phyloP scores from a whole-genome alignment of 2,888 invertebrate species.

The Ypsolopha sequella region DNA sequence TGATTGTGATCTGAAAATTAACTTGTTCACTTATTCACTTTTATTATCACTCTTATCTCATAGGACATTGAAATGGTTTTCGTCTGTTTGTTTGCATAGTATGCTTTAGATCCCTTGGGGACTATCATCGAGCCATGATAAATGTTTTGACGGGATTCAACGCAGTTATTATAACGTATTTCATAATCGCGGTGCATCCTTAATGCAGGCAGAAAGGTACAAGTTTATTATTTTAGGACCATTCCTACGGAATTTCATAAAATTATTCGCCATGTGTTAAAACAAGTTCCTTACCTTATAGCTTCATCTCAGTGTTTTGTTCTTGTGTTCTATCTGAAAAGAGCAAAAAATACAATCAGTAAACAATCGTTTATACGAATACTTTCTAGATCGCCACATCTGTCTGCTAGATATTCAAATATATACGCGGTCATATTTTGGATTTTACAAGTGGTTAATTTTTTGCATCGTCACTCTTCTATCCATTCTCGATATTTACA shows the following conservation, averaged over 20 bases:
- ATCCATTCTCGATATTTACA: too few species aligned
- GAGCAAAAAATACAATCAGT: background rate
- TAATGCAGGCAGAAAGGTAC: slow-evolving; percentile 5
- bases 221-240: background rate
- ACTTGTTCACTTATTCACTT: too few species aligned
- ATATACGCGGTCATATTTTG: too few species aligned
- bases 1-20: too few species aligned
- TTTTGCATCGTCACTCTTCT: too few species aligned
- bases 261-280: background rate
- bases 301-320: slow-evolving; percentile 19
- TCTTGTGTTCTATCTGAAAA: slow-evolving; percentile 9
- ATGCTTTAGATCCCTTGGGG: background rate
- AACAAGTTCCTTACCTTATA: slow-evolving; percentile 23
- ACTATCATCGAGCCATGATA: slow-evolving; percentile 10
- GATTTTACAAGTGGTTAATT: too few species aligned
- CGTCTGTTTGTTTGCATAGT: background rate
- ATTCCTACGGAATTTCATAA: too few species aligned
- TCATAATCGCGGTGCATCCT: slow-evolving; percentile 2
- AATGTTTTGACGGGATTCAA: slow-evolving; percentile 8
- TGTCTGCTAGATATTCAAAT: too few species aligned
- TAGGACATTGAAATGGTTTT: too few species aligned
- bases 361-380: too few species aligned
- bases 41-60: too few species aligned
- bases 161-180: slow-evolving; percentile 4
- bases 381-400: too few species aligned